phyloP scores from a whole-genome alignment of 2,888 invertebrate species.

The Dicroscelio sp. region DNA sequence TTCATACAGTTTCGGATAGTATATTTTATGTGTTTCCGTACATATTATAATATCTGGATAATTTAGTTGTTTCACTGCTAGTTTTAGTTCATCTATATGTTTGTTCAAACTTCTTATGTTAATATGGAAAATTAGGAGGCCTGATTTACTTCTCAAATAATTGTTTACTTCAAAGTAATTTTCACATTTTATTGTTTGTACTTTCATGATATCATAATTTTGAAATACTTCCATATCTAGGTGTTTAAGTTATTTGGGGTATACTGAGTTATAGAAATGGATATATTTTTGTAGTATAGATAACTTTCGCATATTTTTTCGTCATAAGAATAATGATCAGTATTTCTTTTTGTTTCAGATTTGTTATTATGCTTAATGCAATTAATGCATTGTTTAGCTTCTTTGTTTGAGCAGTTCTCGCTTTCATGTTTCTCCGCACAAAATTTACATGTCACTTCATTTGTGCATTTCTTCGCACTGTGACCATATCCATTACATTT shows the following conservation, averaged over 20 bases:
- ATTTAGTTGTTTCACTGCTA: neutral
- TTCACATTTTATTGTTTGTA: neutral
- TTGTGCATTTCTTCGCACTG: conserved; percentile 9
- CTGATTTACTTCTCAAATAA: neutral
- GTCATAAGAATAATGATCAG: conserved; percentile 11
- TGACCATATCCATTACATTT: conserved; percentile 35
- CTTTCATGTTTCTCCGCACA: conserved; percentile 16
- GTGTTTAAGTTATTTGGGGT: too few species aligned
- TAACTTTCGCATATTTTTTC: neutral
- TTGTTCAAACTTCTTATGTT: conserved; percentile 48
- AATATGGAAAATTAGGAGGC: conserved; percentile 1
- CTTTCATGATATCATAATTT: neutral
- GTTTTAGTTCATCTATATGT: conserved; percentile 1
- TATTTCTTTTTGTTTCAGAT: neutral
- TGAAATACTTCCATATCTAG: neutral
- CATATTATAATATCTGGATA: conserved; percentile 45
- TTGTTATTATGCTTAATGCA: neutral
- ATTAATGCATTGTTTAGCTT: conserved; percentile 8
- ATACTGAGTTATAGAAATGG: neutral
- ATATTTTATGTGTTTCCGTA: conserved; percentile 41
- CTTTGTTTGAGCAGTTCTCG: neutral
- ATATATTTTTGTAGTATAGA: neutral
- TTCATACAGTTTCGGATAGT: neutral
- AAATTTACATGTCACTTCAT: neutral
- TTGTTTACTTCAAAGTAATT: neutral